These are phyloP conservation scores for Uropetala carovei DNA, from an alignment of 2,888 invertebrate genomes.

Conservation along the genomic window DNA sequence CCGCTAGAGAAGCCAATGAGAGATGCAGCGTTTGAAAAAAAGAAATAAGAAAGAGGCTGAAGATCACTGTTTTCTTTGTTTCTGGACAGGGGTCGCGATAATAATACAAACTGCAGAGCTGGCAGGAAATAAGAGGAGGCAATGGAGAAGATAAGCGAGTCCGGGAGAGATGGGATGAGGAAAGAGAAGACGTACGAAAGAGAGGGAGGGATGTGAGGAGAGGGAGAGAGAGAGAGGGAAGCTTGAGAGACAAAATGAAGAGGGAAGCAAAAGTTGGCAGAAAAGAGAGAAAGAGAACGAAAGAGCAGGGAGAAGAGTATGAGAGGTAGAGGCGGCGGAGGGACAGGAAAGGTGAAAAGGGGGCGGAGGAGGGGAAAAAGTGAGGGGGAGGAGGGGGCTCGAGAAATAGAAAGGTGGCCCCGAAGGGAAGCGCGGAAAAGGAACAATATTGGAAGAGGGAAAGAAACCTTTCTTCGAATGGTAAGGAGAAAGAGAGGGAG, in stretches of 20 bases:
- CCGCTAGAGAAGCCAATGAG: too few relatives aligned
- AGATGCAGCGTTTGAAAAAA: too few relatives aligned
- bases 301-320: too few relatives aligned
- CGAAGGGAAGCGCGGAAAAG: background rate
- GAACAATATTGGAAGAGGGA: slow-evolving; percentile 23
- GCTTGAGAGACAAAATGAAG: too few relatives aligned
- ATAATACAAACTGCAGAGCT: background rate
- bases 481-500: background rate
- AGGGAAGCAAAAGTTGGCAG: too few relatives aligned
- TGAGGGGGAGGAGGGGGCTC: background rate
- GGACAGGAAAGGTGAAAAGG: too few relatives aligned
- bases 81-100: slow-evolving; percentile 11
- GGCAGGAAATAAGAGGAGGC: background rate
- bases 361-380: background rate
- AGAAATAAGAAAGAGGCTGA: too few relatives aligned
- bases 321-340: too few relatives aligned
- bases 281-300: too few relatives aligned
- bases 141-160: background rate
- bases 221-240: too few relatives aligned
- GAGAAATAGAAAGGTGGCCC: background rate
- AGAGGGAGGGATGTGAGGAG: too few relatives aligned
- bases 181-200: background rate
- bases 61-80: background rate
- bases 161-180: background rate
- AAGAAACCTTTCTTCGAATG: background rate